These are phyloP conservation scores for Clarias batrachus DNA, from an alignment of 2,113 vertebrate genomes.

Conservation along the genomic window DNA sequence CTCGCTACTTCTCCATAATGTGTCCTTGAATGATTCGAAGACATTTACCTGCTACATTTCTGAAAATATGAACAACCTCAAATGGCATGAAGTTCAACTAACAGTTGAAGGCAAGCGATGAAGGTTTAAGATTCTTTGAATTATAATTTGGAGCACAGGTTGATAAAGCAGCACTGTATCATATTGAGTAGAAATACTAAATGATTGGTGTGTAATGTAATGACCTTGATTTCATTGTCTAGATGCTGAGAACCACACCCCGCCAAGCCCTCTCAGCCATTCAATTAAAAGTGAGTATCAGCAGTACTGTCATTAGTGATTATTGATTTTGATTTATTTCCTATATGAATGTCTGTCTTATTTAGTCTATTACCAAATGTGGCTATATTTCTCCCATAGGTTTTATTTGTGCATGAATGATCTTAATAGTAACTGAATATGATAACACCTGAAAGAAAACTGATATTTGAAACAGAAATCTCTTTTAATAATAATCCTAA, in stretches of 20 bases:
- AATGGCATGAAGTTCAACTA: neutral
- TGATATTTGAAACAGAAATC: neutral
- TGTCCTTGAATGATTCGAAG: neutral
- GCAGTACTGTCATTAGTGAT: neutral
- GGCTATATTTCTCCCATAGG: neutral
- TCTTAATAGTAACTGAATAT: neutral
- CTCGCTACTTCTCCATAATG: slow-evolving; percentile 39
- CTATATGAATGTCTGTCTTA: neutral
- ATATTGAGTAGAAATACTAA: neutral
- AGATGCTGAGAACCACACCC: neutral
- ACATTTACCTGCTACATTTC: neutral
- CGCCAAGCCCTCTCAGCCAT: no score
- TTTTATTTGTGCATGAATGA: neutral
- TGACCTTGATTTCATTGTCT: neutral
- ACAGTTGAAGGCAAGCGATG: slow-evolving; percentile 9
- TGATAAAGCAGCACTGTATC: neutral
- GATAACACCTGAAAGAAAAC: neutral
- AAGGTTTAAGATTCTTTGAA: neutral
- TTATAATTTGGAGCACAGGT: neutral
- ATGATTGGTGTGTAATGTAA: neutral
- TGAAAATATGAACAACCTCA: accelerated
- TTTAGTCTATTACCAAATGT: neutral
- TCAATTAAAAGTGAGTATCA: neutral
- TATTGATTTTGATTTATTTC: neutral
- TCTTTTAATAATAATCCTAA: neutral